Percentiles rank a stretch among this genome's conserved stretches.
These are phyloP conservation scores for Argyresthia albistria DNA, from an alignment of 2,888 invertebrate genomes.

Conservation along the genomic window DNA sequence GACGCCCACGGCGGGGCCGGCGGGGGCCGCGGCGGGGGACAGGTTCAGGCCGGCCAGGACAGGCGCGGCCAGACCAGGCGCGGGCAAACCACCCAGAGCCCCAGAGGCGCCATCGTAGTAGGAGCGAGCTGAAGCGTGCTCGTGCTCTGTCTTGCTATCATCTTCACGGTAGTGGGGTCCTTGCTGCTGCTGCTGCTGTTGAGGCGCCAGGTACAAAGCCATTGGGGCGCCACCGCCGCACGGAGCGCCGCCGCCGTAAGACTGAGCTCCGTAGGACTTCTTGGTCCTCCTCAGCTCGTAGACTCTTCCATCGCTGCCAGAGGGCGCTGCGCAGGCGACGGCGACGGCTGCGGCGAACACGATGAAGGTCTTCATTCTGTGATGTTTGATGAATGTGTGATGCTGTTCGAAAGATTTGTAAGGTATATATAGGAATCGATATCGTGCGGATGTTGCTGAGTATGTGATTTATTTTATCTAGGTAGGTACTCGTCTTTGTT, in stretches of 20 bases:
- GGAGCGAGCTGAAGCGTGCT: constrained; percentile 4
- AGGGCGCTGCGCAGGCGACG: constrained; percentile 14
- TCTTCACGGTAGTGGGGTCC: constrained; percentile 14
- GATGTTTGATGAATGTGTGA: constrained; percentile 4
- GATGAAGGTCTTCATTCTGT: constrained; percentile 16
- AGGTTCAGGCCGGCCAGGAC: background rate
- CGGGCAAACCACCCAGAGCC: background rate
- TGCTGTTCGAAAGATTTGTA: background rate
- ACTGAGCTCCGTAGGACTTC: constrained; percentile 11
- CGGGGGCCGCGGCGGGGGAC: background rate
- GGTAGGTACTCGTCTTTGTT: too few species aligned
- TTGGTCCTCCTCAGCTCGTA: constrained; percentile 10
- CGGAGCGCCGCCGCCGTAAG: constrained; percentile 3
- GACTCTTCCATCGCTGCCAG: background rate
- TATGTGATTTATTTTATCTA: too few species aligned
- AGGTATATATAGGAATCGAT: constrained; percentile 1
- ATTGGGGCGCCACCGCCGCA: constrained; percentile 11
- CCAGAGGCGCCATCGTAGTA: constrained; percentile 2
- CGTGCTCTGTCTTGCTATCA: constrained; percentile 5
- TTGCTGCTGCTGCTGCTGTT: background rate
- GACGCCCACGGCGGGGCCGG: constrained; percentile 35
- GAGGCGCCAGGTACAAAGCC: constrained; percentile 13
- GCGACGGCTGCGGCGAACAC: constrained; percentile 13
- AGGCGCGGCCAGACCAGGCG: background rate
- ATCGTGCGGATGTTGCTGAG: too few species aligned